Base-by-base conservation (phyloP, 2,888 invertebrate genomes). In the Phyto melanocephala region DNA sequence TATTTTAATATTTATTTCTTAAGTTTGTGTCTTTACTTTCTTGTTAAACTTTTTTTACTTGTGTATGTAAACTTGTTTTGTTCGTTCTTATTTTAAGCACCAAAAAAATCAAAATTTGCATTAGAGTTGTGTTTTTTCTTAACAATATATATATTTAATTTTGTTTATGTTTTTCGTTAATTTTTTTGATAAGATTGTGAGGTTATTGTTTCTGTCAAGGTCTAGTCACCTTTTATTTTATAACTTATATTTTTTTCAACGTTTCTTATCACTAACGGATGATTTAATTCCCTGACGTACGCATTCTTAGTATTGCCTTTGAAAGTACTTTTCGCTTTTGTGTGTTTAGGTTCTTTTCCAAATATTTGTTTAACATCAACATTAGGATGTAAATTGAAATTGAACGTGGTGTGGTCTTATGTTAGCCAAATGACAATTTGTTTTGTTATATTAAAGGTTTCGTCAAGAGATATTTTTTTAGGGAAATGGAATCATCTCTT, bases 131-230 rank as follows among this genome's bases (percentile, higher is more conserved):
- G 33, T 62, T 37, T 42, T 28, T 28, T 28, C 28, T 50, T 50
- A 37, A 22, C 15, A 17, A 42, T 70, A 40, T 45, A 56, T 70
- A 28, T 17, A 20, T 47, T 60, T 63, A 5, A 28, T 54, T 54
- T 40, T 65, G 54, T 1, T 5, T 60, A n/a, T 37, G 24, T 24
- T 60, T 5, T 45, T 62, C 45, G 42, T 67, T 71, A 42, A 20
- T 45, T 50, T 6, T 56, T 68, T 63, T 78, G 78, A 78, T 81
- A 81, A 81, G 81, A 81, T 81, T 78, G 74, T 68, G 47, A 42
- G 20, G 35, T 28, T 3, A 6, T 28, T 28, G 3, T 28, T 28
- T 17, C 11, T 58, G 56, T 58, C 74, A 65, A 75, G 74, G 81
- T 81, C 65, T 78, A 58, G 24, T 20, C 17, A 37, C 37, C 20